phyloP scores from a whole-genome alignment of 2,888 invertebrate genomes.

The Syrista parreyssii region DNA sequence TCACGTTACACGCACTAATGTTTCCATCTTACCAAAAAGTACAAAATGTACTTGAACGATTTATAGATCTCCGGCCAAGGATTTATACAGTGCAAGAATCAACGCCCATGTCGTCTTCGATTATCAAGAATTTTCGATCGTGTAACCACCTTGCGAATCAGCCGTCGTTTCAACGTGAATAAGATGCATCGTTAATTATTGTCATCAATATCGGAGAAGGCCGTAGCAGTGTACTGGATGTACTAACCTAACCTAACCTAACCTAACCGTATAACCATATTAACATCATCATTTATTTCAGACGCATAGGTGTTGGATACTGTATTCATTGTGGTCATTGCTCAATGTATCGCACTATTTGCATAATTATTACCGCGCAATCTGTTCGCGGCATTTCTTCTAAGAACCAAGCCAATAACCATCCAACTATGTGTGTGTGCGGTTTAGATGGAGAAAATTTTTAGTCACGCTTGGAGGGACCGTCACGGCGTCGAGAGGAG shows the following conservation, averaged over 20 bases:
- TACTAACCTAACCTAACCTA: neutral
- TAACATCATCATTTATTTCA: conserved; percentile 7
- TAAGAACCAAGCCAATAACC: neutral
- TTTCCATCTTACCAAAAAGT: neutral
- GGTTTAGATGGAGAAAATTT: conserved; percentile 90
- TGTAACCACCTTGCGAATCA: neutral
- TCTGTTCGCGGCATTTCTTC: conserved; percentile 19
- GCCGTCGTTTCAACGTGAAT: neutral
- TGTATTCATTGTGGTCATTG: conserved; percentile 9
- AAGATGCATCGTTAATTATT: neutral
- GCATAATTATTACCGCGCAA: conserved; percentile 16
- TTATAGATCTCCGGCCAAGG: neutral
- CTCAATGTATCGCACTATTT: conserved; percentile 9
- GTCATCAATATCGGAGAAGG: neutral
- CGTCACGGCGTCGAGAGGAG: conserved; percentile 74
- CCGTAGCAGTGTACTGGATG: neutral
- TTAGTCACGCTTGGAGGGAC: conserved; percentile 90
- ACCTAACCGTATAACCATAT: neutral
- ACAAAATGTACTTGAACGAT: neutral
- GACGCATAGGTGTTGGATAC: conserved; percentile 6
- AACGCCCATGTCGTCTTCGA: neutral
- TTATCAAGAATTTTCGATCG: neutral
- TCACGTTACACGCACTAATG: neutral
- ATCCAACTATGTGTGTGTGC: neutral
- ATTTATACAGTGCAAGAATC: neutral